A percentile compares a stretch with the other conserved stretches of the same genome.
These are phyloP conservation scores for Sylvicapra grimmia DNA, from an alignment of 2,113 vertebrate genomes.

Conservation along the genomic window DNA sequence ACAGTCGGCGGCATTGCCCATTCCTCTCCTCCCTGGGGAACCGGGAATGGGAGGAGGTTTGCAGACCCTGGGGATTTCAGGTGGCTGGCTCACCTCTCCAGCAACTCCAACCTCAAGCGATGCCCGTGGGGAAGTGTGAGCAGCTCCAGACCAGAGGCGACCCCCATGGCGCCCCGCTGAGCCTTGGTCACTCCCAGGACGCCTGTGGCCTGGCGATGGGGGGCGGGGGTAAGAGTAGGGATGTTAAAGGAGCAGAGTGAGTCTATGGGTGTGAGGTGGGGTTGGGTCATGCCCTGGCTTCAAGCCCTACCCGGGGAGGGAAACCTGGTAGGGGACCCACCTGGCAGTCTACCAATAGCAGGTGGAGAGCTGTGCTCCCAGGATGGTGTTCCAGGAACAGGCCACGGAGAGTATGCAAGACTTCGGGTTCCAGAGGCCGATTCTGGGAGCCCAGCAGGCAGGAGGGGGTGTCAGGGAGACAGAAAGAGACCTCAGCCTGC, in stretches of 20 bases:
- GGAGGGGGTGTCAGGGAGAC: constrained; percentile 80
- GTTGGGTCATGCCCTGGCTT: neutral
- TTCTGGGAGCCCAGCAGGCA: constrained; percentile 85
- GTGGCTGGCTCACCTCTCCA: constrained; percentile 82
- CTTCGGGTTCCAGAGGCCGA: constrained; percentile 82
- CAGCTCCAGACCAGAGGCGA: constrained; percentile 88
- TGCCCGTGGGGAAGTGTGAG: constrained; percentile 87
- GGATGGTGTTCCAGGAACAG: constrained; percentile 80
- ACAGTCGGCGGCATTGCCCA: neutral
- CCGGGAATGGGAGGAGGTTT: neutral
- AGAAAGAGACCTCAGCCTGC: constrained; percentile 76
- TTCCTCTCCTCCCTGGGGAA: neutral
- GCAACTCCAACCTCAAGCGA: constrained; percentile 84
- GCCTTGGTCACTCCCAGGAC: constrained; percentile 82
- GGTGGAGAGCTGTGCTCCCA: constrained; percentile 81
- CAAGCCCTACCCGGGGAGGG: neutral
- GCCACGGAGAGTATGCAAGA: constrained; percentile 80
- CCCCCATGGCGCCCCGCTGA: constrained; percentile 85
- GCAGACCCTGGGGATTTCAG: neutral
- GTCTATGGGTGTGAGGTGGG: neutral
- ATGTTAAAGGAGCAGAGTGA: neutral
- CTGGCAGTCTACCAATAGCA: constrained; percentile 88
- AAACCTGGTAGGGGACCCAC: constrained; percentile 60
- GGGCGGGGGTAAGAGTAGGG: neutral
- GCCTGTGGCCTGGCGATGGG: constrained; percentile 77